Percentiles rank a stretch among this genome's conserved stretches.
phyloP scores from a whole-genome alignment of 2,797 vertebrate species.

The Melanotaenia boesemani region DNA sequence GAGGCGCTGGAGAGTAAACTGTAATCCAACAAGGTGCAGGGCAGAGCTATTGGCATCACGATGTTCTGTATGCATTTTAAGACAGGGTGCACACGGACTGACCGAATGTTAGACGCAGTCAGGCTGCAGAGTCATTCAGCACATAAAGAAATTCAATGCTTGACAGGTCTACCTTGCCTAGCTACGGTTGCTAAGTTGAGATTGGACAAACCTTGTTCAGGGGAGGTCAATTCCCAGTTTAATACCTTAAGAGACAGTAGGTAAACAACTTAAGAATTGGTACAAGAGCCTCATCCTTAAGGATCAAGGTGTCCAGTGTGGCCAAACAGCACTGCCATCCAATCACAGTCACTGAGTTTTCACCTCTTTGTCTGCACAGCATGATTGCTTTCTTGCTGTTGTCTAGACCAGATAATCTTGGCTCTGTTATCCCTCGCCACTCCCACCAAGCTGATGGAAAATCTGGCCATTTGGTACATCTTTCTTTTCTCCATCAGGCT shows the following conservation, averaged over 20 bases:
- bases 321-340: slow-evolving; percentile 8
- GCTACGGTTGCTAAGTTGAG: slow-evolving; percentile 1
- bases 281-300: slow-evolving; percentile 4
- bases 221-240: slow-evolving; percentile 8
- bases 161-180: background rate
- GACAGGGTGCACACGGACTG: too few relatives aligned
- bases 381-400: slow-evolving; percentile 52
- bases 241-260: slow-evolving; percentile 8
- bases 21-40: too few relatives aligned
- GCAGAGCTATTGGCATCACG: too few relatives aligned
- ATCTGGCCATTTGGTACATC: slow-evolving; percentile 17
- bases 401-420: slow-evolving; percentile 51
- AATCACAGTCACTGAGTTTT: slow-evolving; percentile 38
- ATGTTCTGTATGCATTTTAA: too few relatives aligned
- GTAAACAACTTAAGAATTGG: slow-evolving; percentile 26
- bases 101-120: too few relatives aligned
- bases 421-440: slow-evolving; percentile 18
- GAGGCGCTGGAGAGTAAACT: too few relatives aligned
- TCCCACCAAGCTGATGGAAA: slow-evolving; percentile 47
- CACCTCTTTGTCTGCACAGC: slow-evolving; percentile 35
- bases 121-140: background rate
- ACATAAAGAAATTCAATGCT: background rate
- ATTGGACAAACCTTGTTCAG: slow-evolving; percentile 14
- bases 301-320: slow-evolving; percentile 21
- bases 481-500: slow-evolving; percentile 18